Conservation (phyloP, 2,888 invertebrate species). For the Antheraea assamensis region DNA sequence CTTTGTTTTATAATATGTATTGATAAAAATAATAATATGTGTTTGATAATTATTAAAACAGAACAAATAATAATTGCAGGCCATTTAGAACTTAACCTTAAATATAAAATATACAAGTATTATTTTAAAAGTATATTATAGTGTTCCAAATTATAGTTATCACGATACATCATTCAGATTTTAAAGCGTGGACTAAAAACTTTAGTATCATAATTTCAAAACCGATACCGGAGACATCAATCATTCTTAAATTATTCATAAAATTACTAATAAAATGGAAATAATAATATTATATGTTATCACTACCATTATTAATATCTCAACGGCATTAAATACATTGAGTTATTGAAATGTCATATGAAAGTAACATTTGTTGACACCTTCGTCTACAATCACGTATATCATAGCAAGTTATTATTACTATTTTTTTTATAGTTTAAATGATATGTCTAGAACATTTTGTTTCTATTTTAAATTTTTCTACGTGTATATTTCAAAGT, state of each 20-base stretch:
- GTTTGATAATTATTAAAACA: too few relatives aligned
- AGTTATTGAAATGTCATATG: background rate
- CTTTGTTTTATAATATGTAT: too few relatives aligned
- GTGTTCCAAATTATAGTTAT: background rate
- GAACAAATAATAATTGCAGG: too few relatives aligned
- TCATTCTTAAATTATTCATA: background rate
- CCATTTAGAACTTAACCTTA: too few relatives aligned
- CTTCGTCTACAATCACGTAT: background rate
- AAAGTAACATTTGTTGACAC: background rate
- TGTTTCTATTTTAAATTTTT: conserved; percentile 54
- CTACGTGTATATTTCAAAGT: conserved; percentile 47
- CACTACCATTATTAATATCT: background rate
- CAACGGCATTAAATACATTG: background rate
- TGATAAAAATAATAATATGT: too few relatives aligned
- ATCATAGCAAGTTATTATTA: background rate
- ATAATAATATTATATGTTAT: background rate
- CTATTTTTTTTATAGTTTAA: conserved; percentile 18
- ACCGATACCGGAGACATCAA: background rate
- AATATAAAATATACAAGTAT: background rate
- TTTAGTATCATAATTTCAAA: background rate
- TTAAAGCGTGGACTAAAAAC: background rate
- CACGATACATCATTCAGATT: too few relatives aligned
- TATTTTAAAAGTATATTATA: background rate
- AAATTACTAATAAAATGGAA: background rate
- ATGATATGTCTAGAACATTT: conserved; percentile 46